Evolutionary conservation across 2,797 vertebrate genomes (phyloP).

Genomic region (Mionectes olivaceus): DNA sequence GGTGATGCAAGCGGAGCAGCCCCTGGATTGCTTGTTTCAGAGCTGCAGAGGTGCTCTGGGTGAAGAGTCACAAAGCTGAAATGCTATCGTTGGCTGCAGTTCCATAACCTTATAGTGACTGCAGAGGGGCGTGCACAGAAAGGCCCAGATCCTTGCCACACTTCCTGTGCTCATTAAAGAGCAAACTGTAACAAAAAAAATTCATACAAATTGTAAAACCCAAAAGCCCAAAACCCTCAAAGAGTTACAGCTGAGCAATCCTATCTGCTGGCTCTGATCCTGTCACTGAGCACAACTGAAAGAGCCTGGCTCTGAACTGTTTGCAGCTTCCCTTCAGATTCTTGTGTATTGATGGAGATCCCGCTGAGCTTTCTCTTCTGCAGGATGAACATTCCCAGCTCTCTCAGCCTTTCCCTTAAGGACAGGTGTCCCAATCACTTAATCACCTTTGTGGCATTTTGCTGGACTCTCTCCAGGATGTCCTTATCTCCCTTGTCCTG

Average conservation of each 20-base stretch:
- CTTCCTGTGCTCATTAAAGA: neutral
- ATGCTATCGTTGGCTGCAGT: neutral
- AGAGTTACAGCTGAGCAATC: neutral
- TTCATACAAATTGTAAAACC: neutral
- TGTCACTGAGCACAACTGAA: neutral
- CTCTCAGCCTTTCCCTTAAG: neutral
- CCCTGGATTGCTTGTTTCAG: neutral
- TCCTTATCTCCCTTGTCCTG: too few species aligned
- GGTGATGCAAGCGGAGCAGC: neutral
- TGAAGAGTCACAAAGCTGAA: neutral
- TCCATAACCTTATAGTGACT: too few species aligned
- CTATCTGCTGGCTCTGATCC: neutral
- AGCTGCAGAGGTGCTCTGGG: neutral
- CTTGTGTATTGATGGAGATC: neutral
- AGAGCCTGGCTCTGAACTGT: neutral
- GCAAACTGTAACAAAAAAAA: neutral
- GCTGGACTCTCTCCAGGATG: neutral
- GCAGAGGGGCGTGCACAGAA: neutral
- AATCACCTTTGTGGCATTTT: neutral
- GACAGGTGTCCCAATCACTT: neutral
- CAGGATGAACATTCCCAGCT: neutral
- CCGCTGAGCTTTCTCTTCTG: neutral
- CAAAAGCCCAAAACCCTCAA: neutral
- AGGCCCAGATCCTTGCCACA: too few species aligned
- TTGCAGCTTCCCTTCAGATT: neutral